A percentile compares a stretch with the other conserved stretches of the same genome.
phyloP scores from a whole-genome alignment of 2,888 invertebrate genomes.

The Patella ulyssiponensis region DNA sequence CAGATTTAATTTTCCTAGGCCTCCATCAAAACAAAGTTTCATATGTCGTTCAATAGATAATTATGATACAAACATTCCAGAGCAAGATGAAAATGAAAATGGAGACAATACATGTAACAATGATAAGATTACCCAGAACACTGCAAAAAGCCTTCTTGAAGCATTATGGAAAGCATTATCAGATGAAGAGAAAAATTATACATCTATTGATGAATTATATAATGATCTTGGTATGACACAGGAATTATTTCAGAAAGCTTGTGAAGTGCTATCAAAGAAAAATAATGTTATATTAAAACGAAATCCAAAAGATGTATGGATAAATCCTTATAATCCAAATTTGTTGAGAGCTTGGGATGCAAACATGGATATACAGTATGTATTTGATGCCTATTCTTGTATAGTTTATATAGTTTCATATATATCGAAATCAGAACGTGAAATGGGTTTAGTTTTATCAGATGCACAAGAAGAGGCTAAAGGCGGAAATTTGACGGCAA shows the following conservation, averaged over 20 bases:
- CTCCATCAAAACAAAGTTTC: constrained; percentile 24
- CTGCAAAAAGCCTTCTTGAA: background rate
- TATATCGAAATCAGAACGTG: constrained; percentile 42
- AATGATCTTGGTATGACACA: background rate
- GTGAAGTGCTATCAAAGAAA: background rate
- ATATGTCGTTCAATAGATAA: constrained; percentile 8
- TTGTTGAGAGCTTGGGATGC: constrained; percentile 29
- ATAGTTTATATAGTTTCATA: constrained; percentile 46
- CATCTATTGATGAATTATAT: constrained; percentile 7
- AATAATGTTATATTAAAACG: background rate
- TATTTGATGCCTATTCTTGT: constrained; percentile 38
- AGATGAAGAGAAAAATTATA: constrained; percentile 6
- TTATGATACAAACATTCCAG: background rate
- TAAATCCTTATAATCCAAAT: constrained; percentile 23
- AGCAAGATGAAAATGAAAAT: background rate
- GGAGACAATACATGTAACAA: background rate
- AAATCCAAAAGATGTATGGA: background rate
- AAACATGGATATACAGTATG: constrained; percentile 10
- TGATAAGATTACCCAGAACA: background rate
- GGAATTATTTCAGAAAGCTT: constrained; percentile 15
- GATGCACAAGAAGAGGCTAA: constrained; percentile 29
- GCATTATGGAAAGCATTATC: constrained; percentile 8
- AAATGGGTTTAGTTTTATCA: constrained; percentile 30
- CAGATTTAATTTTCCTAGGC: constrained; percentile 41
- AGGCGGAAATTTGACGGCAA: constrained; percentile 29